Conservation (phyloP, 2,113 vertebrate species). For the Nothocercus julius region DNA sequence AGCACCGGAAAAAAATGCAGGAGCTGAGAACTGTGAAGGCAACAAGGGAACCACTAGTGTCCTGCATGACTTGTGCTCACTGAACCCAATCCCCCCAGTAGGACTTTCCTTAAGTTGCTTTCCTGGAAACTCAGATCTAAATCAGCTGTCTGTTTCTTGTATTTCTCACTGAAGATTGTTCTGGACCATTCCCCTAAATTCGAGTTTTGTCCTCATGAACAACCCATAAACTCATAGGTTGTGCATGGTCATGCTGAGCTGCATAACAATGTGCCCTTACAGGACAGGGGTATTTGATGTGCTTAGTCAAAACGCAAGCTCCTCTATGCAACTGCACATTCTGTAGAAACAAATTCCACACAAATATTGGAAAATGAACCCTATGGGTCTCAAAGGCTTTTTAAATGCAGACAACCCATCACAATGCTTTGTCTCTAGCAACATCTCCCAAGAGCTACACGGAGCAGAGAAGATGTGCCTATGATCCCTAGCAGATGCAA, state of each 20-base stretch:
- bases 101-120: not conserved
- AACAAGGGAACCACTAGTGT: not conserved
- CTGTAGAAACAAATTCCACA: not conserved
- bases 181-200: not conserved
- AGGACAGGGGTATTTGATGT: not conserved
- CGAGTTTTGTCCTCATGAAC: not conserved
- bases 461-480: not conserved
- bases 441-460: not conserved
- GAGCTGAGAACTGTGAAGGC: not conserved
- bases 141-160: rapidly evolving
- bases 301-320: not conserved
- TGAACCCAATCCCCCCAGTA: rapidly evolving
- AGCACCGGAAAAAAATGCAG: not conserved
- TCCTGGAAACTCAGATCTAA: not conserved
- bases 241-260: not conserved
- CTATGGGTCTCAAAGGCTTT: not conserved
- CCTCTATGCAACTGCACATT: not conserved
- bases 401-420: not conserved
- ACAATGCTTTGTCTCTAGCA: not conserved
- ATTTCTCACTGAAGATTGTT: not conserved
- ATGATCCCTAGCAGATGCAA: not conserved
- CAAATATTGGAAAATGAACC: not conserved
- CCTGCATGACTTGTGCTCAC: rapidly evolving
- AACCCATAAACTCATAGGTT: not conserved
- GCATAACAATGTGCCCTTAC: rapidly evolving